phyloP scores from a whole-genome alignment of 2,113 vertebrate genomes.

The Sceloporus tristichus region DNA sequence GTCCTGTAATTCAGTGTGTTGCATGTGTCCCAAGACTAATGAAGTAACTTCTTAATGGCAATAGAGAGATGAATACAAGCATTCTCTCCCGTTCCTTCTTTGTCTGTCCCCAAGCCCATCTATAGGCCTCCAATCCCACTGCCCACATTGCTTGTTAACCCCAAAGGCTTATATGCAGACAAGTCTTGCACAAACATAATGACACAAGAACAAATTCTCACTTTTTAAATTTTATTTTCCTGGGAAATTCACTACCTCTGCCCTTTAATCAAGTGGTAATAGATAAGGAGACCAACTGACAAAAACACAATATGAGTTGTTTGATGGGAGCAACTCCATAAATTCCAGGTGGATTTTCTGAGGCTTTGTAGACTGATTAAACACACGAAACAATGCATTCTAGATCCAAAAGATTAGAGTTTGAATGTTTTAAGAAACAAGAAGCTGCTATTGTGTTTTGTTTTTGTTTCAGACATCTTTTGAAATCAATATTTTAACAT shows the following conservation, averaged over 20 bases:
- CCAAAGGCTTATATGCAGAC: conserved; percentile 35
- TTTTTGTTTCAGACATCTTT: background rate
- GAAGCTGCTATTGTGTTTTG: conserved; percentile 27
- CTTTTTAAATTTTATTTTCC: conserved; percentile 52
- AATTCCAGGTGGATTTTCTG: conserved; percentile 62
- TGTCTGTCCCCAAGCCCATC: conserved; percentile 39
- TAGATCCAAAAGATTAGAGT: conserved; percentile 48
- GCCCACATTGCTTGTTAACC: conserved; percentile 46
- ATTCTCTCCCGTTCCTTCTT: background rate
- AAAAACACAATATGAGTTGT: conserved; percentile 49
- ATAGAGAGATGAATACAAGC: conserved; percentile 32
- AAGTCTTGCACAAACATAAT: conserved; percentile 37
- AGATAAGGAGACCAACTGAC: conserved; percentile 50
- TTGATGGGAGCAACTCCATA: conserved; percentile 50
- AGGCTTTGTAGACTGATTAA: conserved; percentile 62
- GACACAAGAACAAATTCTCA: conserved; percentile 11
- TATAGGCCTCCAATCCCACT: conserved; percentile 17
- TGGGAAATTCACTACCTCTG: conserved; percentile 35
- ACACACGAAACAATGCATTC: conserved; percentile 38
- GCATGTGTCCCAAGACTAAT: conserved; percentile 74
- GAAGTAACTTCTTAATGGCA: conserved; percentile 73
- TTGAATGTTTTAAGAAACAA: conserved; percentile 47
- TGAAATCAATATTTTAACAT: conserved; percentile 35
- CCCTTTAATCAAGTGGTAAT: conserved; percentile 64
- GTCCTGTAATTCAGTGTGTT: conserved; percentile 80